Evolutionary conservation across 2,797 vertebrate genomes (phyloP).

Genomic region (Catostomus latipinnis): DNA sequence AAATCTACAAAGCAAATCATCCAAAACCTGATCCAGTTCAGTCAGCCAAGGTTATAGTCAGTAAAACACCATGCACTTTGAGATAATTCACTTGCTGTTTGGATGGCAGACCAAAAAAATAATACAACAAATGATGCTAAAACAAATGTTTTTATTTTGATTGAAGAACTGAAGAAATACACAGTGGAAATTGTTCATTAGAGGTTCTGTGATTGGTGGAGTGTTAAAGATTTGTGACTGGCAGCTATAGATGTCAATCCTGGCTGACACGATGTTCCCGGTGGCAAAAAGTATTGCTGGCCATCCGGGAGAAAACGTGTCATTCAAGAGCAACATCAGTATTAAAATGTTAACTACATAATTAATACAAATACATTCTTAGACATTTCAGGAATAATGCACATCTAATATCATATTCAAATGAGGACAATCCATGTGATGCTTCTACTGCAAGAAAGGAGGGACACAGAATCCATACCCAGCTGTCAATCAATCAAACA

Average conservation of each 20-base stretch:
- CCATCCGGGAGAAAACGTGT: constrained; percentile 99
- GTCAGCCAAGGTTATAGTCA: background rate
- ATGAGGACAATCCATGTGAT: background rate
- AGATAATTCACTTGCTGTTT: background rate
- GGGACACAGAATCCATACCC: constrained; percentile 93
- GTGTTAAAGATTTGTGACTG: background rate
- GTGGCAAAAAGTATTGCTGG: constrained; percentile 80
- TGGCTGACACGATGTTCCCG: constrained; percentile 97
- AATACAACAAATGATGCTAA: background rate
- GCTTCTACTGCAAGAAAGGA: constrained; percentile 73
- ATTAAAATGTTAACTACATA: background rate
- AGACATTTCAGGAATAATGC: no score
- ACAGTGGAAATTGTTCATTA: background rate
- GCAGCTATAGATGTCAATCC: constrained; percentile 73
- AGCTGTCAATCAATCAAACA: constrained; percentile 88
- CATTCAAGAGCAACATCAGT: constrained; percentile 88
- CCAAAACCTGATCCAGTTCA: background rate
- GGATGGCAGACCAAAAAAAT: background rate
- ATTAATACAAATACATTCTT: no score
- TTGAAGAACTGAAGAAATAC: background rate
- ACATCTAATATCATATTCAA: background rate
- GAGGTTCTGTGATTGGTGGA: background rate
- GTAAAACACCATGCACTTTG: background rate
- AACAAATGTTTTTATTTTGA: constrained; percentile 14
- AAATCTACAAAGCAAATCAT: background rate